Evolutionary conservation across 2,113 vertebrate genomes (phyloP), one percentile per base, ranked within the genome.

Genomic region (Piaya cayana): DNA sequence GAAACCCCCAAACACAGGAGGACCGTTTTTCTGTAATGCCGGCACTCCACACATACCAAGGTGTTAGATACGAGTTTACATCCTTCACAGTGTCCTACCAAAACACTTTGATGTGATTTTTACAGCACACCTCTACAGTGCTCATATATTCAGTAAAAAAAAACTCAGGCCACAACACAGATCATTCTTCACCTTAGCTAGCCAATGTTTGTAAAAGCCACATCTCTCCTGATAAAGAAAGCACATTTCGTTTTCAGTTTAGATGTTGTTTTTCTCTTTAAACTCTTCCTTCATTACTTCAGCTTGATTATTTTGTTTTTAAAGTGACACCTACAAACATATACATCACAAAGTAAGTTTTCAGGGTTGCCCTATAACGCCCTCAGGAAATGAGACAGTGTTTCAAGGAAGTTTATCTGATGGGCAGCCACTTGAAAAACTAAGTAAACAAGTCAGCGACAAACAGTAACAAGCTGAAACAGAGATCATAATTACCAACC

Each of bases 401-500:
- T 27, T 88, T 88, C 87, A 71, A 50, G 2, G 2, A 93, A 37
- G 15, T 84, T 68, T 89, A 86, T 88, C 68, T 49, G n/a, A 96
- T 27, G 18, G 69, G 68, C 70, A 93, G 53, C 50, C 87, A 70
- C 70, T 90, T 96, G 88, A 90, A 91, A 94, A 92, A 52, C 17
- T 42, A 86, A 93, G 58, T 80, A 72, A 96, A 88, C 49, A 88
- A 90, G 25, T 71, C 68, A 93, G 32, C 8, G 95, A 78, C 70
- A 81, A 85, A 68, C 47, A 80, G 13, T 27, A 86, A 77, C 62
- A 83, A 96, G 75, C 69, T 68, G 29, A 88, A 95, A 77, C 45
- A 58, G 34, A 58, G 34, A 63, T 70, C 39, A 34, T 68, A 79
- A 78, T 64, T 93, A 94, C 96, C 94, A 34, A 98, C 98, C 98